Base-by-base conservation (phyloP, 2,113 vertebrate species). In the Notothenia coriiceps region DNA sequence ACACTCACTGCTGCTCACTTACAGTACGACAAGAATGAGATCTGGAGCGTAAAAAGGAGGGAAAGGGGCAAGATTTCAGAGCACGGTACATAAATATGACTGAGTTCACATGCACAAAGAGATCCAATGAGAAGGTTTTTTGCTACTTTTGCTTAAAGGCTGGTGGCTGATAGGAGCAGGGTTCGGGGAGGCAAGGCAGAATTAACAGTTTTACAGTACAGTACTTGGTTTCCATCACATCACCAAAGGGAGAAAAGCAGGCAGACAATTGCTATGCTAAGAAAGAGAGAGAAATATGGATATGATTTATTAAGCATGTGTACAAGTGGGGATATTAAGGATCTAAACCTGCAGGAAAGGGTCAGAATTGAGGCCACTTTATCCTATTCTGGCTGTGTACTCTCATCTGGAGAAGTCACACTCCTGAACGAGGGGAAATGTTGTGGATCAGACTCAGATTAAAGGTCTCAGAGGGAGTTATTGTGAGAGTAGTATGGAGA, bases 1-100 rank as follows among this genome's bases (percentile, higher is more conserved):
- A 95, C 90, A 94, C 93, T 93, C 93, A 95, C 92, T 93, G 94
- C 35, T 87, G 94, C 84, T 93, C 90, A 90, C 89, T 93, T 94
- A 95, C 92, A 90, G 90, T 77, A 92, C 84, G 67, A 94, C 92
- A 89, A 91, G 89, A 94, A 95, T 70, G 88, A 84, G 77, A 84
- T 85, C 90, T 87, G 88, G 77, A 91, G 84, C 73, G 70, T 84
- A 86, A 86, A 90, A 88, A 82, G 35, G 57, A 66, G 13, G 78
- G 59, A 51, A 3, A 40, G 70, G 74, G 71, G 54, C 33, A 66
- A 74, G 62, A 81, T 89, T 89, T 89, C 84, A 90, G 93, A 94
- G 88, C 90, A 90, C 77, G 83, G 86, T 86, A 91, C 86, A 93
- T 92, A 92, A 91, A 94, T 87, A 95, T 93, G 93, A 89, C 82